Conservation (phyloP, 2,888 invertebrate genomes). For the Tenthredo livida region DNA sequence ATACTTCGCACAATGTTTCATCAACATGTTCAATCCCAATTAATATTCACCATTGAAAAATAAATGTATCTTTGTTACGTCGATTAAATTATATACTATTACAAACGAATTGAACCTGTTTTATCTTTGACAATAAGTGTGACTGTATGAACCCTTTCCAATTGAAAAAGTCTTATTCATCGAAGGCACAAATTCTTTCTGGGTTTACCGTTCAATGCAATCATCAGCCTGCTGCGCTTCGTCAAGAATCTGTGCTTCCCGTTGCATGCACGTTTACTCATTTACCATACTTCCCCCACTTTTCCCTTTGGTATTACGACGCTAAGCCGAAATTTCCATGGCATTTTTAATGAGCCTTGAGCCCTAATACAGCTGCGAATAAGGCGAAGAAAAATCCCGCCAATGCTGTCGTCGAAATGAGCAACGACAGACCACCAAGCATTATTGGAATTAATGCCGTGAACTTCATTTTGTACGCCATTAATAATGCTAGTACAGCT, state of each 20-base stretch:
- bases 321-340: neutral
- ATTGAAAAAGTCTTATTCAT: neutral
- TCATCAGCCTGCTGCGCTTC: neutral
- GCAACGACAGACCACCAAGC: slow-evolving; percentile 85
- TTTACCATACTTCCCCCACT: neutral
- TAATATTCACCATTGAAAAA: neutral
- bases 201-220: neutral
- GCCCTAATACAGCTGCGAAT: slow-evolving; percentile 90
- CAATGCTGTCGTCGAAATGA: slow-evolving; percentile 89
- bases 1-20: neutral
- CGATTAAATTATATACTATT: neutral
- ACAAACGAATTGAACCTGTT: neutral
- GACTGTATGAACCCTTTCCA: neutral
- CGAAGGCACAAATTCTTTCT: neutral
- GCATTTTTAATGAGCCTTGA: slow-evolving; percentile 78
- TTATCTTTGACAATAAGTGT: neutral
- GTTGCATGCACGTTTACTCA: neutral
- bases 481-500: slow-evolving; percentile 86
- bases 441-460: slow-evolving; percentile 88
- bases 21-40: slow-evolving; percentile 10
- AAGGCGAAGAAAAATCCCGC: slow-evolving; percentile 94
- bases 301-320: neutral
- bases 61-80: neutral
- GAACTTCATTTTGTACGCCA: slow-evolving; percentile 92
- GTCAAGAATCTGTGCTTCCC: neutral